Percentiles rank a stretch among this genome's conserved stretches.
Conservation (phyloP, 2,113 vertebrate genomes). For the Tympanuchus pallidicinctus region DNA sequence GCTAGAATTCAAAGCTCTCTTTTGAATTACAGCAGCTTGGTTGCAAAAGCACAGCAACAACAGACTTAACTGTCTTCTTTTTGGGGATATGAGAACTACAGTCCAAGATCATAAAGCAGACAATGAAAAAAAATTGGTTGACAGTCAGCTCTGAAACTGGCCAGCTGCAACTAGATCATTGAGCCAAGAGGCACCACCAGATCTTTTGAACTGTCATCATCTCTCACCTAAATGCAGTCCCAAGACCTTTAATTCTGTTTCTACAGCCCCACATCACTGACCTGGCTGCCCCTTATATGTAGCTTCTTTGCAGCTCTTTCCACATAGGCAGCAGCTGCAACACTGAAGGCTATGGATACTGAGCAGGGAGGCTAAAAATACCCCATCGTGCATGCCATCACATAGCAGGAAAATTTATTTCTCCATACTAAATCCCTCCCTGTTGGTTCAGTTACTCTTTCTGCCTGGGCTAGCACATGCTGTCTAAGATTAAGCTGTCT, state of each 20-base stretch:
- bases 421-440: not conserved
- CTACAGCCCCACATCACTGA: fast-evolving
- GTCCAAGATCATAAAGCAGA: fast-evolving
- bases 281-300: not conserved
- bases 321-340: not conserved
- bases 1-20: not conserved
- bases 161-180: not conserved
- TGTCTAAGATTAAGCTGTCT: not conserved
- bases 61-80: not conserved
- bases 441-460: not conserved
- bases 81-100: not conserved
- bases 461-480: not conserved
- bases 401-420: constrained; percentile 5
- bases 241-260: not conserved
- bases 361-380: constrained; percentile 34
- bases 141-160: not conserved
- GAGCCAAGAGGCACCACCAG: not conserved
- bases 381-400: not conserved
- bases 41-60: not conserved
- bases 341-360: not conserved
- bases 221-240: not conserved
- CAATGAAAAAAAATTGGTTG: not conserved
- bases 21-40: not conserved
- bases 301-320: not conserved
- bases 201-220: not conserved